Conservation (phyloP, 2,888 invertebrate species). For the Philereme vetulata region DNA sequence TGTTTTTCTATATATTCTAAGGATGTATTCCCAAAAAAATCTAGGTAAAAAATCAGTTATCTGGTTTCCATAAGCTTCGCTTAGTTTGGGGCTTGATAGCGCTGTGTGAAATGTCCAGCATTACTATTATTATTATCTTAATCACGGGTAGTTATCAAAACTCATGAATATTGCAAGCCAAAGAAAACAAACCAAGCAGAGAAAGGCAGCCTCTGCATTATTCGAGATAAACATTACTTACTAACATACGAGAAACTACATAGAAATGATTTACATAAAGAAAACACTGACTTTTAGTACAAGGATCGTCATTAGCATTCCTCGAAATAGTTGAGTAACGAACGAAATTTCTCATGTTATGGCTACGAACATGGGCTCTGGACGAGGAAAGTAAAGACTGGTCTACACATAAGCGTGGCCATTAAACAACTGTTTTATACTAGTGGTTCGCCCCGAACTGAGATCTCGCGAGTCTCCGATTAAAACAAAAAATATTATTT, state of each 20-base stretch:
- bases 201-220: conserved; percentile 12
- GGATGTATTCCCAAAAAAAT: no score
- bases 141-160: no score
- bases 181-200: neutral
- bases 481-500: no score
- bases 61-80: no score
- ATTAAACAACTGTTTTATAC: neutral
- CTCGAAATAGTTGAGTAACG: conserved; percentile 44
- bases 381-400: neutral
- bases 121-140: no score
- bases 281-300: conserved; percentile 46
- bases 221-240: conserved; percentile 22
- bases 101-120: no score
- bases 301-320: conserved; percentile 58
- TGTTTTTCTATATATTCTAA: no score
- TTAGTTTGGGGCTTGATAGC: no score
- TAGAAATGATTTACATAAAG: conserved; percentile 57
- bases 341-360: conserved; percentile 33
- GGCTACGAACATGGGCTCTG: conserved; percentile 16
- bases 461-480: no score
- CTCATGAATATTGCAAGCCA: neutral
- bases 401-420: neutral
- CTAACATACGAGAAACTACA: conserved; percentile 22
- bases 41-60: no score
- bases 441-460: no score